Base-by-base conservation (phyloP, 2,888 invertebrate species). In the Coleophora flavipennella region DNA sequence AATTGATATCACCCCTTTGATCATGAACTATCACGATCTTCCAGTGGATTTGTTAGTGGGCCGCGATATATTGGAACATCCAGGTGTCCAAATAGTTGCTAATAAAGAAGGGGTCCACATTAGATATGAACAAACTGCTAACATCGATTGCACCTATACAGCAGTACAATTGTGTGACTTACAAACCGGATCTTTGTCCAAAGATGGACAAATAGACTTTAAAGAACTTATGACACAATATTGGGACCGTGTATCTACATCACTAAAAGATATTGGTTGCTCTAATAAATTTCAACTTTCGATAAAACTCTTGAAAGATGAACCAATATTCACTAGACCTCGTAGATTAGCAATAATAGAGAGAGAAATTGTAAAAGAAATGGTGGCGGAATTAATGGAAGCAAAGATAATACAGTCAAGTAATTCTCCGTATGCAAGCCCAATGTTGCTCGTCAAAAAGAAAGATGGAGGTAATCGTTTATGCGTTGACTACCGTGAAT, bases 401-500 rank as follows among this genome's bases (percentile, higher is more conserved):
- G 10, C 1, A 27, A 27, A 2, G 10, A 10, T 10, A 8, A 27
- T 8, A 27, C 10, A 2, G 28, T 27, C 28, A 27, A 27, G 8
- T 2, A 1, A 10, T 9, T 9, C 10, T 27, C 28, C 10, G 6
- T 51, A 43, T 13, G 35, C 35, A 8, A 20, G 20, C 28, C 35
- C 13, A 13, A 32, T 32, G 2, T 2, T 20, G 25, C 40, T 1
- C 13, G 35, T n/a, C 12, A 25, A 7, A 13, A 36, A 32, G 26
- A 31, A 35, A 2, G 27, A 41, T n/a, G 42, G 42, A n/a, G 12
- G 13, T 3, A 10, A 36, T 11, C 8, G 42, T 7, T 13, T 42
- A 1, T 38, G 41, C 10, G 38, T 28, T 1, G 42, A 42, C 12
- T 42, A 42, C 11, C 39, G 39, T 4, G 29, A 9, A 1, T 33